These are phyloP conservation scores for Bos taurus DNA, from an alignment of 2,113 vertebrate genomes.

Conservation along the genomic window ARS-UCD2.0 NC_037343.1:47785501-47786000, in stretches of 20 bases:
- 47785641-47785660: too few species aligned
- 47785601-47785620: neutral
- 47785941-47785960: neutral
- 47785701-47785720: too few species aligned
- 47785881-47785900: too few species aligned
- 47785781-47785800: neutral
- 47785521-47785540: accelerated
- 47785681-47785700: neutral
- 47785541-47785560: accelerated
- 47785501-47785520: neutral
- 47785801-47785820: too few species aligned
- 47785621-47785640: neutral
- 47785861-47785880: too few species aligned
- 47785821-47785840: too few species aligned
- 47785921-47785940: neutral
- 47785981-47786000: neutral
- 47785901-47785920: too few species aligned
- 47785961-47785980: neutral
- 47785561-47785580: too few species aligned
- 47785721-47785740: neutral
- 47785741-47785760: too few species aligned
- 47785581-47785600: neutral
- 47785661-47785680: neutral
- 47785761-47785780: neutral
- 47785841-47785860: too few species aligned